phyloP scores from a whole-genome alignment of 2,888 invertebrate genomes.

The Liodrosophila aerea region DNA sequence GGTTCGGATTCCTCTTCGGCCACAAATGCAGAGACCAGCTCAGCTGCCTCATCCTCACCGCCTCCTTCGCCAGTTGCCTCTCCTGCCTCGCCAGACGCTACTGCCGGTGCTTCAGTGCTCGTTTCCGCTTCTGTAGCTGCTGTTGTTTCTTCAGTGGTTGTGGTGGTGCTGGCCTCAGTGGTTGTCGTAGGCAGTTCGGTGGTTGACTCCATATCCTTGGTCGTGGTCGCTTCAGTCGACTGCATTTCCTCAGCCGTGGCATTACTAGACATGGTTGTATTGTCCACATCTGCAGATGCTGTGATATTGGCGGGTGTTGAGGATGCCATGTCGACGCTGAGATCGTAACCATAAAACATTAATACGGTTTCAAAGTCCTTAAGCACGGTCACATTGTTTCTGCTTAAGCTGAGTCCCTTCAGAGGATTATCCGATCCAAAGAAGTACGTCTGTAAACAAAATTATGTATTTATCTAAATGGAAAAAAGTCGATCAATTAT shows the following conservation, averaged over 20 bases:
- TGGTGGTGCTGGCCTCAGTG: slow-evolving; percentile 2
- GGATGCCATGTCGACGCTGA: slow-evolving; percentile 83
- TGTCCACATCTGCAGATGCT: slow-evolving; percentile 13
- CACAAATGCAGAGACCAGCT: slow-evolving; percentile 72
- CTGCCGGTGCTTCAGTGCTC: slow-evolving; percentile 43
- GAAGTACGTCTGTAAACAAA: slow-evolving; percentile 93
- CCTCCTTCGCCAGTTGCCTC: slow-evolving; percentile 48
- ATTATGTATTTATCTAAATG: too few relatives aligned
- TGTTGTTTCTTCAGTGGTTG: slow-evolving; percentile 29
- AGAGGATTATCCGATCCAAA: slow-evolving; percentile 92
- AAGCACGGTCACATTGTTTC: slow-evolving; percentile 89
- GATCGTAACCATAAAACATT: slow-evolving; percentile 91
- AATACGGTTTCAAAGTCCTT: slow-evolving; percentile 89
- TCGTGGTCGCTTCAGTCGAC: slow-evolving; percentile 39
- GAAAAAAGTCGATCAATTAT: slow-evolving; percentile 40
- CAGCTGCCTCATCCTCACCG: slow-evolving; percentile 69
- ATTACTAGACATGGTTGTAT: slow-evolving; percentile 44
- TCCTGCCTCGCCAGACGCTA: slow-evolving; percentile 50
- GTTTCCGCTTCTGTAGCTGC: slow-evolving; percentile 43
- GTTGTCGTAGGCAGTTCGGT: slow-evolving; percentile 41
- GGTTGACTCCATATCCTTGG: slow-evolving; percentile 36
- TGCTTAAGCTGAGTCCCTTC: slow-evolving; percentile 90
- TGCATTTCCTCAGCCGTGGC: slow-evolving; percentile 35
- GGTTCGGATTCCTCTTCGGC: slow-evolving; percentile 72
- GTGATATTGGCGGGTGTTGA: slow-evolving; percentile 57